These are phyloP conservation scores for Mnemiopsis leidyi DNA, from an alignment of 37 sponge, comb jelly and placozoan species.

Conservation along the genomic window DNA sequence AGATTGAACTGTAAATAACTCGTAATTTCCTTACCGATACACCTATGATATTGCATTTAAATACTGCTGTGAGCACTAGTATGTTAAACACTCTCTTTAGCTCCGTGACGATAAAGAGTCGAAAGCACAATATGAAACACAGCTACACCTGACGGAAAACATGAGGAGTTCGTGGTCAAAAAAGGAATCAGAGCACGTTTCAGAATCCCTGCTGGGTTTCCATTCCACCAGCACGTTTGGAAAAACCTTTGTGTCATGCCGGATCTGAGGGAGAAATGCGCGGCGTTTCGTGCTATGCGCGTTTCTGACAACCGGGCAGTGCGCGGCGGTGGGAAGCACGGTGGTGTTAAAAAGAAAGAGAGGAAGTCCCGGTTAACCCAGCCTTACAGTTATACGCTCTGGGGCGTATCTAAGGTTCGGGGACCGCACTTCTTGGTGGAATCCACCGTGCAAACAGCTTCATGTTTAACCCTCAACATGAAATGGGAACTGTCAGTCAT, in stretches of 20 bases:
- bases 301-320: no score
- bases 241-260: neutral
- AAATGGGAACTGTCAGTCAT: neutral
- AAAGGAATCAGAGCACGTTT: no score
- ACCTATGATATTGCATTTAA: no score
- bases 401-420: neutral
- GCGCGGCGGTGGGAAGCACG: neutral
- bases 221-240: no score
- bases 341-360: neutral
- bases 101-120: no score
- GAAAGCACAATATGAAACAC: no score
- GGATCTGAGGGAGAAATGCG: neutral
- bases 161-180: neutral
- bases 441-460: neutral
- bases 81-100: no score
- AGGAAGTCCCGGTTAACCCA: neutral
- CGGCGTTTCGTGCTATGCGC: neutral
- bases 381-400: neutral
- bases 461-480: neutral
- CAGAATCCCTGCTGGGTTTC: no score
- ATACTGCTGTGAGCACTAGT: no score
- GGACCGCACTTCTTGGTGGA: neutral
- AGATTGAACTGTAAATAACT: no score
- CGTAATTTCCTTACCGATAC: no score
- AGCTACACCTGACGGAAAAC: no score